These are phyloP conservation scores for Geodia barretti DNA, from an alignment of 37 sponge, comb jelly and placozoan species.

Conservation along the genomic window DNA sequence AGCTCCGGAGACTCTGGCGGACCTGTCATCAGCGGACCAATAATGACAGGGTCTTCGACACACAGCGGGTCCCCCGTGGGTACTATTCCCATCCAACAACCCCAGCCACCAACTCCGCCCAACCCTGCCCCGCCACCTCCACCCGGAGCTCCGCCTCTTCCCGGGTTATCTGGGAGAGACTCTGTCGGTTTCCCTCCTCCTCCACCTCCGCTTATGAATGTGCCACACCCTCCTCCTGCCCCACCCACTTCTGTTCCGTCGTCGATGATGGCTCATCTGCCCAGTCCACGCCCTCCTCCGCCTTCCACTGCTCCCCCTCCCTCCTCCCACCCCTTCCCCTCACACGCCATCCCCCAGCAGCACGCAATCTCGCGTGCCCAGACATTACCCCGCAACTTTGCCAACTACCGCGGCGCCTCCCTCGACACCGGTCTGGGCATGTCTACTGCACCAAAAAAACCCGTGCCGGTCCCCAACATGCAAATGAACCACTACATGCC, in stretches of 20 bases:
- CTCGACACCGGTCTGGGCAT: not conserved
- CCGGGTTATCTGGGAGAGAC: not conserved
- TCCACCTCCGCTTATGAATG: not conserved
- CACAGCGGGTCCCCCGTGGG: not conserved
- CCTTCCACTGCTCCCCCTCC: not conserved
- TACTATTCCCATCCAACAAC: slow-evolving; percentile 15
- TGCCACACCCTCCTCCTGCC: slow-evolving; percentile 11
- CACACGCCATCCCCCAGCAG: not conserved
- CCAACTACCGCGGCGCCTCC: not conserved
- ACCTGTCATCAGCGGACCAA: not conserved
- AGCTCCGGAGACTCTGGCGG: not conserved
- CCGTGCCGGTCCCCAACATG: not conserved
- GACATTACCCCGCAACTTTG: not conserved
- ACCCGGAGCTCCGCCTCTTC: slow-evolving; percentile 7
- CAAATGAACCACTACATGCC: not conserved
- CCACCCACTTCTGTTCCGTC: not conserved
- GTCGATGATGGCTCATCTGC: not conserved
- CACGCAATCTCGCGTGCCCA: not conserved
- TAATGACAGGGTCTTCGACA: not conserved
- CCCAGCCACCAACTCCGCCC: slow-evolving; percentile 22
- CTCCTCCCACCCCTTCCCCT: not conserved
- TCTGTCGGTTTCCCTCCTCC: slow-evolving; percentile 1
- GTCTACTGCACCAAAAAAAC: not conserved
- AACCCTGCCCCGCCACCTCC: not conserved
- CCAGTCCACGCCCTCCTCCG: slow-evolving; percentile 10